Base-by-base conservation (phyloP, 1,140 invertebrate species). In the Brachionus asplanchnoidis region DNA sequence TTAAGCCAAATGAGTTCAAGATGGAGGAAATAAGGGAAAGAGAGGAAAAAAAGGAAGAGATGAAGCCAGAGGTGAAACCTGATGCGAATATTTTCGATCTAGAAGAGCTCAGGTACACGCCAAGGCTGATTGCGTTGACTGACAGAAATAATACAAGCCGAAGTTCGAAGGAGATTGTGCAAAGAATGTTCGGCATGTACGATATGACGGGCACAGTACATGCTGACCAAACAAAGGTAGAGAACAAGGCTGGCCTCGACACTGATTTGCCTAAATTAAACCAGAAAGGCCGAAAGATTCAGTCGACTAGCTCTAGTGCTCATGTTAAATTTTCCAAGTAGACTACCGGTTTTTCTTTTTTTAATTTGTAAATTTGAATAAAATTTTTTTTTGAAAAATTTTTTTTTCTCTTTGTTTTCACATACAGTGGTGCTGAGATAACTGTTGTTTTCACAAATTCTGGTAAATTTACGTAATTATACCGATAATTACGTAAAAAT, bases 61-160 rank as follows among this genome's bases (percentile, higher is more conserved):
- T 82, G 11, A 46, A 82, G 36, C 53, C 23, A 23, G 79, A 82
- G 26, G 11, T 82, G 11, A 68, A 82, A 20, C 53, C 23, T 3
- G 79, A 82, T 26, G 7, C 12, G 12, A 82, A 82, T 68, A 82
- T 82, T 36, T 82, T 82, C 53, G 53, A 82, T 40, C 23, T 82
- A 14, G 79, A 82, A 68, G 36, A 44, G 32, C 20, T 82, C 9
- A 60, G 79, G 26, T 46, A 82, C 32, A 82, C 79, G 9, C 79
- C 79, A 4, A 82, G n/a, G 28, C 53, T 82, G n/a, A 82, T 82
- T 68, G 79, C 79, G 8, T n/a, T 82, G 20, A 80, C 42, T 50
- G 56, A 80, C 53, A 65, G 26, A 65, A 80, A 50, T 3, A 80
- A 50, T 14, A 73, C 32, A 3, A 17, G 32, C 20, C 4, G 68